Conservation (phyloP, 2,113 vertebrate genomes). For the Coracopsis vasa region DNA sequence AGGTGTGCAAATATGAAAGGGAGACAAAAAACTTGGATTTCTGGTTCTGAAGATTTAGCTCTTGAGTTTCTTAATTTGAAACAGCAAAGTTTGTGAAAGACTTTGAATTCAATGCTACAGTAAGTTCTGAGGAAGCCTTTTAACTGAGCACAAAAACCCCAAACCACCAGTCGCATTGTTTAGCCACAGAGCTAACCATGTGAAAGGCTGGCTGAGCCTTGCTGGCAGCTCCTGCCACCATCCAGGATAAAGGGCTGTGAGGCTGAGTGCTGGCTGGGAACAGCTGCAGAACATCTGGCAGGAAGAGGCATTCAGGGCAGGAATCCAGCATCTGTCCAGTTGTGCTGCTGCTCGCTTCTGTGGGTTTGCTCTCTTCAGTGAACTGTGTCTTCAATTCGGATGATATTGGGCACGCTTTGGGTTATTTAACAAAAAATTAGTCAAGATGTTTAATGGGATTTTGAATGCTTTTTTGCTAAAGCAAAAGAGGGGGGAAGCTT, state of each 20-base stretch:
- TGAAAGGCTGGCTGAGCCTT: background rate
- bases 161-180: background rate
- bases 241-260: background rate
- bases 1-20: background rate
- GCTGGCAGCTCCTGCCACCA: background rate
- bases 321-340: background rate
- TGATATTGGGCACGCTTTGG: fast-evolving
- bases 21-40: background rate
- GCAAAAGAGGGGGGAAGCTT: background rate
- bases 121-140: background rate
- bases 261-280: background rate
- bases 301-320: background rate
- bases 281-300: background rate
- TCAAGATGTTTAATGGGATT: background rate
- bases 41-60: background rate
- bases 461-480: background rate
- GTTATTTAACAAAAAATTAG: background rate
- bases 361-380: background rate
- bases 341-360: background rate
- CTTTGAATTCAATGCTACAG: background rate
- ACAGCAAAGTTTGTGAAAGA: background rate
- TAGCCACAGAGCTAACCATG: background rate
- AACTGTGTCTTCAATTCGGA: background rate
- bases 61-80: background rate
- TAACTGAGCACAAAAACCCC: background rate